Percentiles rank a stretch among this genome's conserved stretches.
These are phyloP conservation scores for Chloropsis cyanopogon DNA, from an alignment of 2,113 vertebrate species.

Conservation along the genomic window DNA sequence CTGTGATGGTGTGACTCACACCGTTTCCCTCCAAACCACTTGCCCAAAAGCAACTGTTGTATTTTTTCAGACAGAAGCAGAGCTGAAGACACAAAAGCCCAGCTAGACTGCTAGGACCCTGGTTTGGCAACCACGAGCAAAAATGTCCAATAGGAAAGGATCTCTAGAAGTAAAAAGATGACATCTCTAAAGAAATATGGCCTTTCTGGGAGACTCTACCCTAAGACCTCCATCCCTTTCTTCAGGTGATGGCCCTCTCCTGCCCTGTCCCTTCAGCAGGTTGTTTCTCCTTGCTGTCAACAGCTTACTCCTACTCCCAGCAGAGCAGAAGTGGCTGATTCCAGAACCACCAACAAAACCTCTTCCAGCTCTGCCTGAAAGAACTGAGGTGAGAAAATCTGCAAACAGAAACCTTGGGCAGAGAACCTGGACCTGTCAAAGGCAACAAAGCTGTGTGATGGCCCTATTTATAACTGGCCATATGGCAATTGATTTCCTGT, in stretches of 20 bases:
- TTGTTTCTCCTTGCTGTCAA: neutral
- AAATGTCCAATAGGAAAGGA: neutral
- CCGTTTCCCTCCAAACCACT: neutral
- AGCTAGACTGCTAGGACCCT: neutral
- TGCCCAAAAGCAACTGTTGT: neutral
- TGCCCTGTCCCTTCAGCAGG: neutral
- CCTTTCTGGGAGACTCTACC: neutral
- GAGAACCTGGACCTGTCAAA: neutral
- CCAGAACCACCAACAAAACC: neutral
- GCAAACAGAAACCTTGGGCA: neutral
- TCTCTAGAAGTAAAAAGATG: neutral
- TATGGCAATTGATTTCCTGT: slow-evolving; percentile 53
- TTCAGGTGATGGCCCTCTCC: neutral
- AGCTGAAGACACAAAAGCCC: neutral
- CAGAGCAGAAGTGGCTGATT: accelerated
- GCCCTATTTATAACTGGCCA: slow-evolving; percentile 62
- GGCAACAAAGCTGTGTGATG: neutral
- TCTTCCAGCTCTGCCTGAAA: neutral
- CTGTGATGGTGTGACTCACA: neutral
- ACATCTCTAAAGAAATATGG: neutral
- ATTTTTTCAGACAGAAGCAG: neutral
- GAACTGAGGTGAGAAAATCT: neutral
- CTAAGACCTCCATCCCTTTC: neutral
- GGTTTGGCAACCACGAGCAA: neutral
- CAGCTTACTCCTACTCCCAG: neutral